These are phyloP conservation scores for Hippopotamus amphibius DNA, from an alignment of 2,113 vertebrate species.

Conservation along the genomic window DNA sequence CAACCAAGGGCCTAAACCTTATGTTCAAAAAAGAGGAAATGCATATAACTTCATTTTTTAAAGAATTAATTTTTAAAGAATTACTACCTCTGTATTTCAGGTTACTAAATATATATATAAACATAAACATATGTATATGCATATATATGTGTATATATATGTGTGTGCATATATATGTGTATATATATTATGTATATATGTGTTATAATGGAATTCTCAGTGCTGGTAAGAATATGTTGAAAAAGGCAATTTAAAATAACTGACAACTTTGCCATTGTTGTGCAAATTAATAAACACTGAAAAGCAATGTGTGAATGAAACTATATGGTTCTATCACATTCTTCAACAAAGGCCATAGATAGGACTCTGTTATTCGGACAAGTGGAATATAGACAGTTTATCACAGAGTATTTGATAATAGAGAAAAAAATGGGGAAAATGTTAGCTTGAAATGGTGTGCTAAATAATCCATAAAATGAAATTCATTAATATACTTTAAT, in stretches of 20 bases:
- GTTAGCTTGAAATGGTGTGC: not conserved
- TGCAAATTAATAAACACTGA: not conserved
- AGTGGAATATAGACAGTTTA: not conserved
- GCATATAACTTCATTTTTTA: not conserved
- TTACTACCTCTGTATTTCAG: not conserved
- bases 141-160: not conserved
- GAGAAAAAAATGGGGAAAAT: not conserved
- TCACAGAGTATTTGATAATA: not conserved
- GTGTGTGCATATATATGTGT: too few relatives aligned
- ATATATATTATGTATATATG: not conserved
- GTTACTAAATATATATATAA: not conserved
- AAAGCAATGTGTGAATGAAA: not conserved
- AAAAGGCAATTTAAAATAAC: not conserved
- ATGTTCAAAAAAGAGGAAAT: not conserved
- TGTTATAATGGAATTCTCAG: not conserved
- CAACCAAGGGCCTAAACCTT: not conserved
- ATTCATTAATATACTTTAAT: not conserved
- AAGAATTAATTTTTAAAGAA: not conserved
- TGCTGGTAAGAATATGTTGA: not conserved
- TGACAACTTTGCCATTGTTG: not conserved
- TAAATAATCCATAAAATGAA: not conserved
- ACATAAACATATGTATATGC: too few relatives aligned
- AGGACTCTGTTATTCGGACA: fast-evolving
- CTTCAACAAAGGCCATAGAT: not conserved
- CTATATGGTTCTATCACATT: not conserved